phyloP scores from a whole-genome alignment of 2,113 vertebrate genomes.

The Saccopteryx leptura region DNA sequence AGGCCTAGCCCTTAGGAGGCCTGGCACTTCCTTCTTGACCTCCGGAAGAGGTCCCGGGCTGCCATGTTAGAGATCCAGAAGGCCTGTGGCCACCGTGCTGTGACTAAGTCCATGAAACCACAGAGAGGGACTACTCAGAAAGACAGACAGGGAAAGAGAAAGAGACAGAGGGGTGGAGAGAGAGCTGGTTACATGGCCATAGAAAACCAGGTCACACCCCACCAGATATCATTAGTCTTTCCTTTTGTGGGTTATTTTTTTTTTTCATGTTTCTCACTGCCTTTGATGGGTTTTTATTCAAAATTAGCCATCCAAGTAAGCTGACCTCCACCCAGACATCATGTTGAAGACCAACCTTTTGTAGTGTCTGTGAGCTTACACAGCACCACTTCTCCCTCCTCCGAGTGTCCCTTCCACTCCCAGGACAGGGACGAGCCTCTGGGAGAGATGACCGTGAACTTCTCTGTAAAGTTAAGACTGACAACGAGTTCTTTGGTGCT shows the following conservation, averaged over 20 bases:
- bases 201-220: not conserved
- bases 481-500: not conserved
- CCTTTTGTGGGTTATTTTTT: too few species aligned
- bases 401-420: too few species aligned
- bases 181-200: not conserved
- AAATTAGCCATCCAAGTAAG: too few species aligned
- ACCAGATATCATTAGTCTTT: fast-evolving
- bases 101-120: not conserved
- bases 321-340: too few species aligned
- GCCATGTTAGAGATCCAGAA: not conserved
- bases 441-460: not conserved
- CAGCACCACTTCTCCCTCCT: too few species aligned
- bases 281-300: too few species aligned
- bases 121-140: not conserved
- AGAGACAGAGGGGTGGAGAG: not conserved
- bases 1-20: not conserved
- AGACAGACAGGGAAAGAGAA: not conserved
- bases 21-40: not conserved
- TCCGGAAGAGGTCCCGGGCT: not conserved
- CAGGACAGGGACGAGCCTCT: too few species aligned
- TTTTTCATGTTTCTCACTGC: too few species aligned
- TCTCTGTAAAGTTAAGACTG: not conserved
- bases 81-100: fast-evolving
- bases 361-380: too few species aligned
- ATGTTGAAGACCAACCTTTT: too few species aligned